Percentiles rank a stretch among this genome's conserved stretches.
phyloP scores from a whole-genome alignment of 2,888 invertebrate genomes.

The Hydraecia micacea region DNA sequence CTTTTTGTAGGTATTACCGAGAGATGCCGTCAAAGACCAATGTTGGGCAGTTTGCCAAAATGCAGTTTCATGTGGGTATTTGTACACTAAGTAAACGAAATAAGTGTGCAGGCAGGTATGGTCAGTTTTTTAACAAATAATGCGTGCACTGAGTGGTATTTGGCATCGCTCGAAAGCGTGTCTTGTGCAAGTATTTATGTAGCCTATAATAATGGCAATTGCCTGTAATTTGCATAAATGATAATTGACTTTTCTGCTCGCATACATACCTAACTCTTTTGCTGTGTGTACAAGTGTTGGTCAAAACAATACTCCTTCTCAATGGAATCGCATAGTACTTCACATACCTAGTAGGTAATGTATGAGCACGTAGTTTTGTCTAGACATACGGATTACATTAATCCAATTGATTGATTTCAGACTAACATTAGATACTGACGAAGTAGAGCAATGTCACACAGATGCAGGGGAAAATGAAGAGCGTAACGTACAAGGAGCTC shows the following conservation, averaged over 20 bases:
- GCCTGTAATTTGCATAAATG: not conserved
- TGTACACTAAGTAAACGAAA: conserved; percentile 21
- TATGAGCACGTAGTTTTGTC: conserved; percentile 33
- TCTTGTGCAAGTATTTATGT: not conserved
- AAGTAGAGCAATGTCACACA: not conserved
- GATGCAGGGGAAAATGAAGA: not conserved
- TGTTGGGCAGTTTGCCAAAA: conserved; percentile 79
- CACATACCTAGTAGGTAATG: conserved; percentile 13
- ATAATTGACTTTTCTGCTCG: not conserved
- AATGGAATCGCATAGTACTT: conserved; percentile 46
- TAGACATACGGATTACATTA: conserved; percentile 21
- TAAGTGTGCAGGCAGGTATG: not conserved
- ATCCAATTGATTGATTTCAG: conserved; percentile 6
- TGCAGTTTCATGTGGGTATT: conserved; percentile 62
- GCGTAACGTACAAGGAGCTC: not conserved
- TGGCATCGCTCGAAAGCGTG: not conserved
- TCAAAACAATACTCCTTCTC: conserved; percentile 53
- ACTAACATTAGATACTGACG: not conserved
- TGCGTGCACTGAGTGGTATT: not conserved
- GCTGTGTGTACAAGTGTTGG: conserved; percentile 5
- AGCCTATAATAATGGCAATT: not conserved
- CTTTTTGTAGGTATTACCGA: conserved; percentile 71
- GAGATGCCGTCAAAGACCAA: conserved; percentile 75
- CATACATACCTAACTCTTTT: not conserved
- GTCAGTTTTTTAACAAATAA: not conserved